Evolutionary conservation across 2,888 invertebrate species (phyloP).

Genomic region (Ornithoptera alexandrae): DNA sequence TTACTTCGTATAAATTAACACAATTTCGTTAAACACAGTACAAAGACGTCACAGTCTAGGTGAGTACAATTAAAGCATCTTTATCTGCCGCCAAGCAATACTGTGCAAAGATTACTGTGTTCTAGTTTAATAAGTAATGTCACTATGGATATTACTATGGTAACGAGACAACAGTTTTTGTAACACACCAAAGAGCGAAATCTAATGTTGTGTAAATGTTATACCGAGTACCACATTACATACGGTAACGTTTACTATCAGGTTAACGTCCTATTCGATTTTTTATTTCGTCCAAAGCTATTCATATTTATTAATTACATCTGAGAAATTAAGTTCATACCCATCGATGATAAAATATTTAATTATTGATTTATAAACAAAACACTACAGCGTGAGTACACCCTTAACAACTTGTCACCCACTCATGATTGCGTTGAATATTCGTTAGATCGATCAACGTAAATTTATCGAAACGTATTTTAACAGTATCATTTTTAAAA

Average conservation of each 20-base stretch:
- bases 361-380: background rate
- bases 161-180: too few species aligned
- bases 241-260: background rate
- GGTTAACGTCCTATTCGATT: background rate
- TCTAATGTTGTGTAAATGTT: background rate
- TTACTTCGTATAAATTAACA: too few species aligned
- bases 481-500: too few species aligned
- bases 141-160: too few species aligned
- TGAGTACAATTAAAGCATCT: too few species aligned
- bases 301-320: background rate
- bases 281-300: background rate
- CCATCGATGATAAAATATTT: background rate
- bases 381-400: background rate
- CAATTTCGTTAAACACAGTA: too few species aligned
- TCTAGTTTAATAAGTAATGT: too few species aligned
- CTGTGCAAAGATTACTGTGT: too few species aligned
- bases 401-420: background rate
- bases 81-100: too few species aligned
- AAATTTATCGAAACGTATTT: too few species aligned
- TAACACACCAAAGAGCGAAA: background rate
- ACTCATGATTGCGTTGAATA: background rate
- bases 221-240: too few species aligned
- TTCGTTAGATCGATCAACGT: background rate
- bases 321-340: background rate
- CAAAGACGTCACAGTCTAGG: too few species aligned